phyloP scores from a whole-genome alignment of 2,888 invertebrate genomes.

The Camptogramma bilineatum region DNA sequence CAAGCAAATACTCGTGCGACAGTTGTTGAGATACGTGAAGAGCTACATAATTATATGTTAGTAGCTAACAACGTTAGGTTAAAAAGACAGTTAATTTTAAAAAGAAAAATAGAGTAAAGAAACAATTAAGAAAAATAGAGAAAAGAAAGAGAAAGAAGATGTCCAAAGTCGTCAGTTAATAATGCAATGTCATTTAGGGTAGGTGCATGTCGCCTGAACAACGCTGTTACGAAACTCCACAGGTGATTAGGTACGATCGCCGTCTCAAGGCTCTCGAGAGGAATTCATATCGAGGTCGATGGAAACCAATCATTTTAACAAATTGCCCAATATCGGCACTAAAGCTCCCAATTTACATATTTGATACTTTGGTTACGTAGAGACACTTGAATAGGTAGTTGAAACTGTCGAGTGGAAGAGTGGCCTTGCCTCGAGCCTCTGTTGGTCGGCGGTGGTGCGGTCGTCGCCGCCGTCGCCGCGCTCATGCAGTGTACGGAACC shows the following conservation, averaged over 20 bases:
- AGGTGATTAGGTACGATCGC: constrained; percentile 27
- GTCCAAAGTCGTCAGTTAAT: not conserved
- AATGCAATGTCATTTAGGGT: not conserved
- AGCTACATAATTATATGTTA: not conserved
- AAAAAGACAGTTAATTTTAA: no score
- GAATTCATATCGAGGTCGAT: constrained; percentile 41
- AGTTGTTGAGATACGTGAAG: no score
- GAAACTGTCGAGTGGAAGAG: constrained; percentile 5
- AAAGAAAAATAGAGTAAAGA: not conserved
- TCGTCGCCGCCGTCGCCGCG: not conserved
- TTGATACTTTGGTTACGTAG: constrained; percentile 5
- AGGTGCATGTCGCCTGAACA: constrained; percentile 10
- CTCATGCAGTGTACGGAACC: not conserved
- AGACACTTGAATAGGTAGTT: not conserved
- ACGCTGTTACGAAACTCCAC: constrained; percentile 28
- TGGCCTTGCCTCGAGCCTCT: constrained; percentile 20
- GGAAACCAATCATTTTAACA: constrained; percentile 33
- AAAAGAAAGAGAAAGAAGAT: not conserved
- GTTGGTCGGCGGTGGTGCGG: constrained; percentile 2
- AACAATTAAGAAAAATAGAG: not conserved
- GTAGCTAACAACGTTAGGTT: not conserved
- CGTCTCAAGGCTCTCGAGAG: constrained; percentile 34
- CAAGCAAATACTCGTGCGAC: not conserved
- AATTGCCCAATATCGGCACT: constrained; percentile 30
- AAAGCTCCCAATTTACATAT: constrained; percentile 17